phyloP scores from a whole-genome alignment of 1,140 invertebrate species.

The Heliconius melpomene region DNA sequence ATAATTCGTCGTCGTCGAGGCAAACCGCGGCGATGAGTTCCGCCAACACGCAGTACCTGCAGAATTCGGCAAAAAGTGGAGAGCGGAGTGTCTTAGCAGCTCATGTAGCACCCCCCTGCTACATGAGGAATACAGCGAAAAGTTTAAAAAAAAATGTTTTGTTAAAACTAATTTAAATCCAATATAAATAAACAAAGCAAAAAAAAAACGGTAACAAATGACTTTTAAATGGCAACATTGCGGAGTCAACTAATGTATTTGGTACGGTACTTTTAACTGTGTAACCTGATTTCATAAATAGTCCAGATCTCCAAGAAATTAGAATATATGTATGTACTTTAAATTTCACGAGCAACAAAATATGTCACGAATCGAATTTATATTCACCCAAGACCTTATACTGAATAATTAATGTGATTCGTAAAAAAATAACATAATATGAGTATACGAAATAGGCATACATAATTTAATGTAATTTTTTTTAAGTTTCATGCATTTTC shows the following conservation, averaged over 20 bases:
- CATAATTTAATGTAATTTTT: not conserved
- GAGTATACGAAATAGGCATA: not conserved
- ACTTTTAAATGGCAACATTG: slow-evolving; percentile 5
- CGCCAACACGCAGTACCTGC: too few relatives aligned
- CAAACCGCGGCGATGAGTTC: too few relatives aligned
- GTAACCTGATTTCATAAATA: slow-evolving; percentile 15
- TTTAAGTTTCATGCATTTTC: not conserved
- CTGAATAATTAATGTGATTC: not conserved
- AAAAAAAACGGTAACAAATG: not conserved
- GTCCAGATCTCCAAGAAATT: slow-evolving; percentile 14
- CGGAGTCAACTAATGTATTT: slow-evolving; percentile 11
- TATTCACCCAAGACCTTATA: not conserved
- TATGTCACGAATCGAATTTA: slow-evolving; percentile 7
- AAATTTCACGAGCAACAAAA: slow-evolving; percentile 11
- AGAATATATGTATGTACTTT: slow-evolving; percentile 13
- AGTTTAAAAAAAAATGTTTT: too few relatives aligned
- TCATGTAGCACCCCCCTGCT: too few relatives aligned
- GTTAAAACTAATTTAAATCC: not conserved
- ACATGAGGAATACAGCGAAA: too few relatives aligned
- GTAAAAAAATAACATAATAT: not conserved
- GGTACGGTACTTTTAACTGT: slow-evolving; percentile 14
- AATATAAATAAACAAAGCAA: not conserved
- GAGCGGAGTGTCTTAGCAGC: too few relatives aligned
- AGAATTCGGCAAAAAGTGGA: too few relatives aligned
- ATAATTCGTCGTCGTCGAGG: too few relatives aligned